phyloP scores from a whole-genome alignment of 2,113 vertebrate genomes.

The Cyanistes caeruleus region DNA sequence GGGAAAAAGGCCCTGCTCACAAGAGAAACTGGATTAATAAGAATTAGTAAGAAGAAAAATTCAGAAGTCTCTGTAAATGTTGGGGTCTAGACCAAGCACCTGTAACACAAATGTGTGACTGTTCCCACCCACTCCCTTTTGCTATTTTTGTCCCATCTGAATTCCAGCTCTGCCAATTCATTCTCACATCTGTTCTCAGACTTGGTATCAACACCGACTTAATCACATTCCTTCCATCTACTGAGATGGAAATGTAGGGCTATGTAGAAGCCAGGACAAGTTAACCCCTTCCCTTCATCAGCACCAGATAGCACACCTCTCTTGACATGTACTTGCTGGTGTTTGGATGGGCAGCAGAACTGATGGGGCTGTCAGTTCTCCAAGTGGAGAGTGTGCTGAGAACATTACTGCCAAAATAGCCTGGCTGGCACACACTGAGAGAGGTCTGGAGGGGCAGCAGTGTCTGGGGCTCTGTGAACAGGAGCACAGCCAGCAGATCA shows the following conservation, averaged over 20 bases:
- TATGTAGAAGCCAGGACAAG: neutral
- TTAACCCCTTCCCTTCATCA: slow-evolving; percentile 14
- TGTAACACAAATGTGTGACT: slow-evolving; percentile 40
- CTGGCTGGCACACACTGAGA: neutral
- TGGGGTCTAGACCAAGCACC: slow-evolving; percentile 49
- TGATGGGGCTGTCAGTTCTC: neutral
- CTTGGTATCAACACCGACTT: slow-evolving; percentile 19
- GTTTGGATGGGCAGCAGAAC: neutral
- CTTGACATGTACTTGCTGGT: neutral
- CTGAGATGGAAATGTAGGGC: slow-evolving; percentile 9
- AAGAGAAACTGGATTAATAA: neutral
- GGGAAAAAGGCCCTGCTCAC: neutral
- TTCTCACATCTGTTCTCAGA: slow-evolving; percentile 56
- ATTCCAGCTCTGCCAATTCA: slow-evolving; percentile 42
- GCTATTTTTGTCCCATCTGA: slow-evolving; percentile 51
- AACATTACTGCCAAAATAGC: neutral
- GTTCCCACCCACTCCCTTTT: slow-evolving; percentile 32
- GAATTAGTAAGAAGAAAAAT: neutral
- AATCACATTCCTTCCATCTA: slow-evolving; percentile 50
- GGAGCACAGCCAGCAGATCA: neutral
- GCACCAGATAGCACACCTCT: neutral
- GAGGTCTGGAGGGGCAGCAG: neutral
- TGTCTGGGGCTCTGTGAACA: neutral
- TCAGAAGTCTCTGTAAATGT: neutral
- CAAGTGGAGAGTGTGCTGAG: fast-evolving